Base-by-base conservation (phyloP, 1,140 invertebrate species). In the Hydropsyche tenuis region DNA sequence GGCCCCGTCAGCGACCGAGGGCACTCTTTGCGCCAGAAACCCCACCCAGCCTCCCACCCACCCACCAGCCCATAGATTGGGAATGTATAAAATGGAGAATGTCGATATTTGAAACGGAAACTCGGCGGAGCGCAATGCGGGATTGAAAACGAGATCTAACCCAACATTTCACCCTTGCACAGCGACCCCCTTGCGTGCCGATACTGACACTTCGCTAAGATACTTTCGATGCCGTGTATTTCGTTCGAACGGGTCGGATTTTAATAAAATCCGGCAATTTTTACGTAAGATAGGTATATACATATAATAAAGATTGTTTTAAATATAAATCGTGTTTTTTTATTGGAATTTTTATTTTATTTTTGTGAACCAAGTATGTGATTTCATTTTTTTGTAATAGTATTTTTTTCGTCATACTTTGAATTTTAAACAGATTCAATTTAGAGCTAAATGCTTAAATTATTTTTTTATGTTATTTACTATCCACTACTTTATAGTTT, bases 91-190 rank as follows among this genome's bases (percentile, higher is more conserved):
- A 73, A 73, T 30, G 60, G 45, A 22, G 72, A 73, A 73, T 73
- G 72, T 73, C 72, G 72, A 73, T 73, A 73, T 73, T 73, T 73
- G 72, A 66, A 73, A 73, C 53, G 72, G 72, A 73, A 66, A 37
- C 63, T 73, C 22, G 23, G 3, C 72, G 64, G 56, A 56, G 70
- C 62, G 62, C 70, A 64, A 72, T 72, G 62, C 68, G 68, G 30
- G 70, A 64, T 48, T 64, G 70, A 48, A 64, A 64, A 56, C 20
- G 51, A 42, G 12, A n/a, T 27, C 16, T 27, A n/a, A 42, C n/a
- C n/a, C n/a, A n/a, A n/a, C n/a, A 51, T 20, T 23, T 43, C 30
- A 18, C 30, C 3, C 53, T 14, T 23, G 53, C 11, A 4, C 56
- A 14, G 22, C 56, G 16, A 48, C 45, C 56, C 4, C 14, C 23